Conservation (phyloP, 2,797 vertebrate species). For the Lindbergichthys nudifrons region DNA sequence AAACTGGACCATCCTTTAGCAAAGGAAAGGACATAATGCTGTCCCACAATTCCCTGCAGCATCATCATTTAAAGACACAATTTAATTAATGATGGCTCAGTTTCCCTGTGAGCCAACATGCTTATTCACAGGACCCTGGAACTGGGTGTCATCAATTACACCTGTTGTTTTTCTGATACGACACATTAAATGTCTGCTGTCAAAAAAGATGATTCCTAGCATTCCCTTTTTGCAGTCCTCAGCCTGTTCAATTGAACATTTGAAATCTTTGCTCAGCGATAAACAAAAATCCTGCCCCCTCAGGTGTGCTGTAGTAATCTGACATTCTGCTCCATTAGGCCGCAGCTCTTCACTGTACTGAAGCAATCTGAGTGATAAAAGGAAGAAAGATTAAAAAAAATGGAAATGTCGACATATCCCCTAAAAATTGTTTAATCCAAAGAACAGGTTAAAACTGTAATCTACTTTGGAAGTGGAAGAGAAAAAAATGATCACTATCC, state of each 20-base stretch:
- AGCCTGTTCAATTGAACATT: neutral
- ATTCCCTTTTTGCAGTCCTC: neutral
- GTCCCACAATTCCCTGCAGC: too few species aligned
- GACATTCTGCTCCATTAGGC: slow-evolving; percentile 1
- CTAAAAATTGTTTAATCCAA: neutral
- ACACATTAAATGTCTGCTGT: neutral
- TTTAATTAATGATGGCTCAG: neutral
- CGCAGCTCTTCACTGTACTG: neutral
- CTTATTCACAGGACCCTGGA: too few species aligned
- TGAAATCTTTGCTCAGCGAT: slow-evolving; percentile 7
- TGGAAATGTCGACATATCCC: slow-evolving; percentile 2
- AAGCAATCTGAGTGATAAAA: neutral
- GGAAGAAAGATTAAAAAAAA: neutral
- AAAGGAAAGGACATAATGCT: too few species aligned
- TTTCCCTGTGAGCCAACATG: neutral
- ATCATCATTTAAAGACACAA: neutral
- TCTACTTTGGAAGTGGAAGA: neutral
- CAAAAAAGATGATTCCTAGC: neutral
- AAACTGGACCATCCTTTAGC: too few species aligned
- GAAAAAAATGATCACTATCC: neutral
- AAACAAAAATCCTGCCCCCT: neutral
- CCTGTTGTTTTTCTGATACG: neutral
- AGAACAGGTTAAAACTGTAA: neutral
- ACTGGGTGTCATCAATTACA: neutral
- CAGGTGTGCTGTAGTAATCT: neutral